Conservation (phyloP, 92 coral and sea anemone genomes). For the Palythoa heliodiscus region DNA sequence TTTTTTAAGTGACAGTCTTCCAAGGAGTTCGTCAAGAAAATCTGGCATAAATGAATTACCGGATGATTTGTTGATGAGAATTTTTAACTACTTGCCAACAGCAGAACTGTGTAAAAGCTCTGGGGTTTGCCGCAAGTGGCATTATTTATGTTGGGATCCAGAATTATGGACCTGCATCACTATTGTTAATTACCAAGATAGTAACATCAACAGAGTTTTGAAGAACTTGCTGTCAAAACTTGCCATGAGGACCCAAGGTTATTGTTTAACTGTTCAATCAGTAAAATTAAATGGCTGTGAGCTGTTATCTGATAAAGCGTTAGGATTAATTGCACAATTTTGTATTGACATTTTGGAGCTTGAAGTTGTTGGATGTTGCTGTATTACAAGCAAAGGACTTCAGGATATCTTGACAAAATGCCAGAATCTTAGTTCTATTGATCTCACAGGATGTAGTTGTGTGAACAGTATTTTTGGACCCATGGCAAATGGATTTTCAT, state of each 20-base stretch:
- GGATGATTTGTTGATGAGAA: conserved; percentile 78
- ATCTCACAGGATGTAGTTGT: conserved; percentile 89
- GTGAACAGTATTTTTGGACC: conserved; percentile 83
- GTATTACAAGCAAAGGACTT: conserved; percentile 91
- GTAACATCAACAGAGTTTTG: conserved; percentile 86
- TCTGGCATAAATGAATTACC: conserved; percentile 71
- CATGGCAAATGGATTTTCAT: conserved; percentile 76
- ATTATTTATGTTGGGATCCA: conserved; percentile 95
- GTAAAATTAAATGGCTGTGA: conserved; percentile 90
- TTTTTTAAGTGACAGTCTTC: conserved; percentile 62
- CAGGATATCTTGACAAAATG: conserved; percentile 85
- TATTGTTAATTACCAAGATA: conserved; percentile 82
- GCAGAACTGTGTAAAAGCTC: conserved; percentile 82
- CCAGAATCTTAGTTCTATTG: conserved; percentile 64
- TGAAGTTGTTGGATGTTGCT: conserved; percentile 85
- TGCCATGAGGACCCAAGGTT: conserved; percentile 89
- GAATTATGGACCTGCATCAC: conserved; percentile 79
- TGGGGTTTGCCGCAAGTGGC: conserved; percentile 93
- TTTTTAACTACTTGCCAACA: conserved; percentile 80
- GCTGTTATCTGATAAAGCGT: conserved; percentile 87
- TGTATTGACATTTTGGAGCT: conserved; percentile 93
- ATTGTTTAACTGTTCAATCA: conserved; percentile 82
- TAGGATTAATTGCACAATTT: conserved; percentile 84
- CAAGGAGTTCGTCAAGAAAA: conserved; percentile 38
- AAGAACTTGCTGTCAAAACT: conserved; percentile 77